phyloP scores from a whole-genome alignment of 2,888 invertebrate genomes.

The Hypomecis punctinalis region DNA sequence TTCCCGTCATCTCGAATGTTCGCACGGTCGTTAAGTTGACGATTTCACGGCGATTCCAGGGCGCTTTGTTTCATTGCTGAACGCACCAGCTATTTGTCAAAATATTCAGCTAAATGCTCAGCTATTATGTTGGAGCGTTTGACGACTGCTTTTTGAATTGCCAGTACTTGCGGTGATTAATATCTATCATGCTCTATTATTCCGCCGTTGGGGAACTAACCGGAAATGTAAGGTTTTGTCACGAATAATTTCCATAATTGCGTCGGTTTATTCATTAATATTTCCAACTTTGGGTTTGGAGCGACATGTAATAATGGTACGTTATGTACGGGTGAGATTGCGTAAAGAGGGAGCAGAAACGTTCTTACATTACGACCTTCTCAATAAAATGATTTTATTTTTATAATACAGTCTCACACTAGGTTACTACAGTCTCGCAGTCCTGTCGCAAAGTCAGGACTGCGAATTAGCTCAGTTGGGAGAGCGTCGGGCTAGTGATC shows the following conservation, averaged over 20 bases:
- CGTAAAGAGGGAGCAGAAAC: too few species aligned
- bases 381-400: too few species aligned
- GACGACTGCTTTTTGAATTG: conserved; percentile 34
- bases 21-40: conserved; percentile 69
- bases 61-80: conserved; percentile 67
- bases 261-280: not conserved
- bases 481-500: too few species aligned
- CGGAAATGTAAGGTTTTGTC: conserved; percentile 11
- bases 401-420: too few species aligned
- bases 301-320: too few species aligned
- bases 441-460: too few species aligned
- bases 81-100: conserved; percentile 67
- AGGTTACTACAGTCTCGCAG: too few species aligned
- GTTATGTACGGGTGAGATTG: too few species aligned
- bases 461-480: too few species aligned
- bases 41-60: conserved; percentile 57
- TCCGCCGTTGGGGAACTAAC: conserved; percentile 1
- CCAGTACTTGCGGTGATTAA: conserved; percentile 30
- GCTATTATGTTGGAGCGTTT: conserved; percentile 61
- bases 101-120: conserved; percentile 68
- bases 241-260: not conserved
- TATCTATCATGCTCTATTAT: conserved; percentile 24
- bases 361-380: too few species aligned
- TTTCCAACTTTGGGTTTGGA: not conserved
- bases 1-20: conserved; percentile 43